Conservation (phyloP, 2,113 vertebrate genomes). For the cat (Felis catus) region DNA sequence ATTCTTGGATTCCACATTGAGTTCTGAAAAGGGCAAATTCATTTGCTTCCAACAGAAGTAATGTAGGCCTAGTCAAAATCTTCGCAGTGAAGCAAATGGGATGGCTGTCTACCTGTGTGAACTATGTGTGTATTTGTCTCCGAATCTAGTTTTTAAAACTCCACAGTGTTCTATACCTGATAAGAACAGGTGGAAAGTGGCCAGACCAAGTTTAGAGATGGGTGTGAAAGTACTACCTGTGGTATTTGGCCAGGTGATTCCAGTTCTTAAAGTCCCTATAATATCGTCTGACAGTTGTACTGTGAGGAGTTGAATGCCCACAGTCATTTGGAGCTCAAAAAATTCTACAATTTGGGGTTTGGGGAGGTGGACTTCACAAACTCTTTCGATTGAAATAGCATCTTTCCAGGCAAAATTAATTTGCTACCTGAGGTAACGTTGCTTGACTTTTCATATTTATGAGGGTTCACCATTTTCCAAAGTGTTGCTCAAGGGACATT, state of each 20-base stretch:
- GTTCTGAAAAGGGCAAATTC: not conserved
- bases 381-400: not conserved
- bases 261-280: not conserved
- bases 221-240: too few species aligned
- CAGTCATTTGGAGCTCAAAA: not conserved
- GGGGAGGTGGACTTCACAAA: not conserved
- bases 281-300: not conserved
- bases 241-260: not conserved
- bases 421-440: not conserved
- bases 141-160: not conserved
- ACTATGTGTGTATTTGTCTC: not conserved
- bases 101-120: not conserved
- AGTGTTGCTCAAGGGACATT: not conserved
- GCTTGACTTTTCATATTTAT: not conserved
- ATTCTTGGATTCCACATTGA: not conserved
- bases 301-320: rapidly evolving
- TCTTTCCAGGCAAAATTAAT: not conserved
- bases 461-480: not conserved
- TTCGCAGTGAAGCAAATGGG: not conserved
- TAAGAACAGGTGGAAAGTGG: not conserved
- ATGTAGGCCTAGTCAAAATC: not conserved
- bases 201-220: not conserved
- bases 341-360: not conserved
- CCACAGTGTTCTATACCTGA: not conserved
- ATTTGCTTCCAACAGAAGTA: not conserved